Percentiles rank a stretch among this genome's conserved stretches.
These are phyloP conservation scores for Acridotheres tristis DNA, from an alignment of 2,797 vertebrate species.

Conservation along the genomic window DNA sequence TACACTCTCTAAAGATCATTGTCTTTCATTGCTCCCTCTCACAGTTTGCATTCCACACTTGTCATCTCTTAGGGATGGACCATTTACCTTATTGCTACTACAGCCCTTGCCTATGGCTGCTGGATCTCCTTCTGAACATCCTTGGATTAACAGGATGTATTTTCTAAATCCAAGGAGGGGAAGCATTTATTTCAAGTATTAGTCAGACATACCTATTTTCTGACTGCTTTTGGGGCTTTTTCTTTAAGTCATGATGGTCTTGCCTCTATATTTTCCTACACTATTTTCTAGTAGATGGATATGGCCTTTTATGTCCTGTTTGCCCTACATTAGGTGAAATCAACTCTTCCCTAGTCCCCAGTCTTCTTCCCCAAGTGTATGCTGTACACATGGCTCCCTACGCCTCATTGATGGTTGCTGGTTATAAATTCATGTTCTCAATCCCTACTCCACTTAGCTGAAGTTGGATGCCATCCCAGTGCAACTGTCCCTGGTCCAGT, in stretches of 20 bases:
- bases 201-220: neutral
- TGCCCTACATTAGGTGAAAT: slow-evolving; percentile 42
- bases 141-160: neutral
- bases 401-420: slow-evolving; percentile 56
- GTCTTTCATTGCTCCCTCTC: neutral
- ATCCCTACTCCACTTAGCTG: slow-evolving; percentile 29
- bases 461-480: slow-evolving; percentile 66
- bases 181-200: neutral
- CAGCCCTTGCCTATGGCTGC: neutral
- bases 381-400: slow-evolving; percentile 44
- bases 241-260: neutral
- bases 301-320: neutral
- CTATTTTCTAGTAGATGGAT: neutral
- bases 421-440: slow-evolving; percentile 62
- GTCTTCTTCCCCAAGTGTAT: slow-evolving; percentile 20
- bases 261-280: neutral
- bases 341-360: neutral
- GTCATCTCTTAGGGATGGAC: neutral
- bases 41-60: neutral
- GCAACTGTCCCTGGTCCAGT: slow-evolving; percentile 67
- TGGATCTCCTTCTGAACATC: neutral
- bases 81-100: neutral
- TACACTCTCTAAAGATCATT: neutral
- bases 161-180: neutral
- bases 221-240: neutral